A percentile compares a stretch with the other conserved stretches of the same genome.
Evolutionary conservation across 2,113 vertebrate species (phyloP).

Genomic region (Caranx melampygus): DNA sequence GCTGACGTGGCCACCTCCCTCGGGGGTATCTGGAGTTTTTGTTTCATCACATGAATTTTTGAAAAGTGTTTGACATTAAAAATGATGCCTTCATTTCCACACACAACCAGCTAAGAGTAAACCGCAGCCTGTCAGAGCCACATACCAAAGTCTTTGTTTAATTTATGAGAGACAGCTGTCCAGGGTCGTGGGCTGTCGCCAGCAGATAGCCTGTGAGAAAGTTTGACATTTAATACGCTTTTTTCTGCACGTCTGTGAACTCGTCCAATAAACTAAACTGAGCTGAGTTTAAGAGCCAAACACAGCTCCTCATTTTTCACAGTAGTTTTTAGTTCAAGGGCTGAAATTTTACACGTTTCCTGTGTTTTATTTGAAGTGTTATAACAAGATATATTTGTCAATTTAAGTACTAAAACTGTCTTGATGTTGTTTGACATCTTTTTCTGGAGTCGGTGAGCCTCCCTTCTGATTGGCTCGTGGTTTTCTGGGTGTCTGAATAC

Average conservation of each 20-base stretch:
- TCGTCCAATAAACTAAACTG: conserved; percentile 11
- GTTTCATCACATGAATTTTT: conserved; percentile 47
- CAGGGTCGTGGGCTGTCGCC: background rate
- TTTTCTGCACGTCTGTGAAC: conserved; percentile 5
- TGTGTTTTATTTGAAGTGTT: too few relatives aligned
- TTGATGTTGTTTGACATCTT: too few relatives aligned
- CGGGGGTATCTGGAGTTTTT: conserved; percentile 22
- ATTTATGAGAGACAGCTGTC: conserved; percentile 66
- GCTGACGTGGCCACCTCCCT: conserved; percentile 8
- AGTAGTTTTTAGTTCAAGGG: too few relatives aligned
- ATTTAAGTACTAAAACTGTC: too few relatives aligned
- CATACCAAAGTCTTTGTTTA: conserved; percentile 52
- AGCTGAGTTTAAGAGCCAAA: background rate
- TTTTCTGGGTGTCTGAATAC: too few relatives aligned
- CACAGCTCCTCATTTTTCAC: background rate
- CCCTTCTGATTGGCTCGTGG: too few relatives aligned
- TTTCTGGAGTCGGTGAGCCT: too few relatives aligned
- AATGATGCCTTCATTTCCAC: conserved; percentile 45
- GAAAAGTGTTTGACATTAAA: conserved; percentile 42
- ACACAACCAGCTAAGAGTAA: conserved; percentile 31
- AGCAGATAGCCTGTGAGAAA: conserved; percentile 21
- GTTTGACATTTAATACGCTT: conserved; percentile 13
- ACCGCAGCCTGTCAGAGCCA: conserved; percentile 27
- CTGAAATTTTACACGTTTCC: too few relatives aligned
- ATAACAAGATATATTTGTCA: too few relatives aligned